Evolutionary conservation across 2,797 vertebrate species (phyloP), one percentile per base, ranked within the genome.

Genomic region (Myioborus melanocephalus): DNA sequence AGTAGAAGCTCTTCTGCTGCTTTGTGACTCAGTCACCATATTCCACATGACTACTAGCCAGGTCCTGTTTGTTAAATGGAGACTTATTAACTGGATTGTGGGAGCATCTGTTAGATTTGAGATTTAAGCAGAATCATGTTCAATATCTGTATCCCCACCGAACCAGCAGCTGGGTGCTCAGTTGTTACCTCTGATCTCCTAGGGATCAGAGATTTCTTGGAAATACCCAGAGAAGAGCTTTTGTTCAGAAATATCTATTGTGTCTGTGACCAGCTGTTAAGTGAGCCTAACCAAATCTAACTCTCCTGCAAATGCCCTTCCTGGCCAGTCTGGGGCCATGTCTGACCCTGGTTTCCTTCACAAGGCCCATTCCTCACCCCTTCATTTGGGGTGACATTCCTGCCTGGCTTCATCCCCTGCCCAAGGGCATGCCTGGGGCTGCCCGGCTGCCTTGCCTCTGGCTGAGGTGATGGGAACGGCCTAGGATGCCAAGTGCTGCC

Each of bases 261-360:
- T 56, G 8, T 13, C 21, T 63, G 18, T 52, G 65, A 59, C 10
- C 28, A 71, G 13, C 21, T 34, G 3, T 17, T 49, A 30, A 53
- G 7, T 9, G 28, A 79, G 24, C 7, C 49, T 14, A 68, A 77
- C 2, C 14, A 89, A 84, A 56, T 3, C 4, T 37, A 84, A 41
- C 6, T 4, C 20, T 66, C 27, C 27, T 55, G 8, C 47, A 46
- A 87, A 79, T 1, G 1, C 5, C 9, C 4, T 30, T 55, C 27
- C 20, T 4, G 2, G 30, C 3, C 9, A 82, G 28, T 26, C 28
- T 2, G 3, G 18, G 20, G 10, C 18, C 1, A 2, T 46, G 3
- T 35, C 21, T 83, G 39, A 57, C 27, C 8, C 10, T 34, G 8
- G 2, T 49, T 14, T 3, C 5, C 26, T 8, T 32, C 34, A 24